Evolutionary conservation across 2,113 vertebrate genomes (phyloP).

Genomic region (Boulengerochromis microlepis): DNA sequence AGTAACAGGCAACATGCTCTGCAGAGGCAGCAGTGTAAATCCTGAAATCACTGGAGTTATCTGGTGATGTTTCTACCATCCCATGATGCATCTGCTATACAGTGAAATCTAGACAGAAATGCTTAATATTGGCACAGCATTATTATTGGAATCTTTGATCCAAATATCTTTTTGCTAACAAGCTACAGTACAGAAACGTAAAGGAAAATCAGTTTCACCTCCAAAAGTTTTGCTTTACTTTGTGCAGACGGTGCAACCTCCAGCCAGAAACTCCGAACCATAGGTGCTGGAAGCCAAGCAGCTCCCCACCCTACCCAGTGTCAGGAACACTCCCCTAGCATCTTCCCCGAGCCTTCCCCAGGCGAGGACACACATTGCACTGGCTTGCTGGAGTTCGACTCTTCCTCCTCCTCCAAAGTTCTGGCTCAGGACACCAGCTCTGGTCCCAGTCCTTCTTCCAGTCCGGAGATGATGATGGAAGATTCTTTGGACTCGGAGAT

Average conservation of each 20-base stretch:
- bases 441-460: constrained; percentile 68
- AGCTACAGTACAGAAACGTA: not conserved
- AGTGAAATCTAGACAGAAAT: not conserved
- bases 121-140: not conserved
- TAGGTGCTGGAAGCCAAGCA: not conserved
- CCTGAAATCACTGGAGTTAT: not conserved
- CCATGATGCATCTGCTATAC: not conserved
- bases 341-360: constrained; percentile 35
- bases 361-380: constrained; percentile 42
- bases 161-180: not conserved
- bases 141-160: not conserved
- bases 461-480: constrained; percentile 79
- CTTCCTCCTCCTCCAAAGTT: constrained; percentile 9
- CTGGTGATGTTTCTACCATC: not conserved
- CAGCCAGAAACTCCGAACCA: constrained; percentile 28
- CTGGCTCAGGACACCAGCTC: constrained; percentile 62
- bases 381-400: constrained; percentile 5
- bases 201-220: not conserved
- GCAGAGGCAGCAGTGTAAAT: not conserved
- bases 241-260: constrained; percentile 57
- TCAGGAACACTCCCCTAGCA: constrained; percentile 35
- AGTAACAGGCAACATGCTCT: not conserved
- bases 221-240: not conserved
- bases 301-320: not conserved
- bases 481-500: constrained; percentile 82